Conservation (phyloP, 2,113 vertebrate genomes). For the Halichoeres trimaculatus region DNA sequence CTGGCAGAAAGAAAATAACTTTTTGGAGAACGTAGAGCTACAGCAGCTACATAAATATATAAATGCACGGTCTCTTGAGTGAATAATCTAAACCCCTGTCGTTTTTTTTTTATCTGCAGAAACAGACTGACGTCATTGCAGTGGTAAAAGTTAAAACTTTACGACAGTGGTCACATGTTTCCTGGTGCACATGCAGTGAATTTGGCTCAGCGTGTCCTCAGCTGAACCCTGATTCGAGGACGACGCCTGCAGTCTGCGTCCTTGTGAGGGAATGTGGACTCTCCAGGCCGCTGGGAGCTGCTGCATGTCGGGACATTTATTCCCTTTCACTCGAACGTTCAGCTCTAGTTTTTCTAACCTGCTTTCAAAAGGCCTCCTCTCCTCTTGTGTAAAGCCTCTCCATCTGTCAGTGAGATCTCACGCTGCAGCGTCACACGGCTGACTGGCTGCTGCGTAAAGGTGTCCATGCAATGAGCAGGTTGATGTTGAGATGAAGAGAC, state of each 20-base stretch:
- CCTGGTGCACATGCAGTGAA: background rate
- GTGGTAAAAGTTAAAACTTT: background rate
- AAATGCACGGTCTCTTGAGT: background rate
- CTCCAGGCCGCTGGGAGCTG: slow-evolving; percentile 26
- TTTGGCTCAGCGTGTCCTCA: slow-evolving; percentile 34
- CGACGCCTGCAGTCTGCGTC: slow-evolving; percentile 7
- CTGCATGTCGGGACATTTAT: slow-evolving; percentile 10
- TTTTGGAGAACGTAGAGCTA: background rate
- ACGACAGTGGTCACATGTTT: slow-evolving; percentile 5
- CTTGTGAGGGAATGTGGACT: slow-evolving; percentile 23
- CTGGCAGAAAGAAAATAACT: background rate
- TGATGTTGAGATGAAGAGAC: slow-evolving; percentile 51
- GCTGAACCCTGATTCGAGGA: slow-evolving; percentile 38
- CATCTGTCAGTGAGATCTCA: background rate
- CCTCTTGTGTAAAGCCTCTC: background rate
- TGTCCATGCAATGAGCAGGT: slow-evolving; percentile 38
- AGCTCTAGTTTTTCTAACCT: slow-evolving; percentile 2
- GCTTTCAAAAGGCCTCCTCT: background rate
- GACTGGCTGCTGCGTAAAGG: slow-evolving; percentile 7
- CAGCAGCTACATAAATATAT: background rate
- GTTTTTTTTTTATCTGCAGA: background rate
- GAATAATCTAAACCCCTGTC: background rate
- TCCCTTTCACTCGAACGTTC: slow-evolving; percentile 19
- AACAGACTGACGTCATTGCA: background rate
- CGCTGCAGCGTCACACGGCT: slow-evolving; percentile 7